Base-by-base conservation (phyloP, 2,888 invertebrate species). In the Cephus runcator region DNA sequence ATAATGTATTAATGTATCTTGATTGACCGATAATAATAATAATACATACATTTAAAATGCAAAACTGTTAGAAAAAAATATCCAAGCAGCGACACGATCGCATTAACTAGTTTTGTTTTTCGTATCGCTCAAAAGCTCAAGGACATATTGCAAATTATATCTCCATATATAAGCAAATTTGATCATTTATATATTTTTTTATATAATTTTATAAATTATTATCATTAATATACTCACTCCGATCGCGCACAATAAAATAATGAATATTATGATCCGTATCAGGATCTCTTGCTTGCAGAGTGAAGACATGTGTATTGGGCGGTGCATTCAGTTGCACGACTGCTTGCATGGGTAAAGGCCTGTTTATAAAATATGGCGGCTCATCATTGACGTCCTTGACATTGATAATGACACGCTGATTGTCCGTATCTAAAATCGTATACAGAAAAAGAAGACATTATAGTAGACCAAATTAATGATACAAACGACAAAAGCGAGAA, bases 371-470 rank as follows among this genome's bases (percentile, higher is more conserved):
- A 92, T 98, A 97, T 0, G 99, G 98, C 1, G 97, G 96, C 92
- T 99, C 99, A 91, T 99, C 99, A 92, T 99, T 99, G 77, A 98
- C 97, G 92, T 99, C 98, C 90, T 97, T 96, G 84, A 99, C 96
- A 92, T 97, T 97, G 90, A 99, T 97, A 85, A 98, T 98, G 77
- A 98, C 97, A 76, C 98, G 95, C 92, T 98, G 97, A 92, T 97
- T 97, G 93, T 98, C 98, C 86, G 98, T 98, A 92, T 97, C 97
- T 98, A 95, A 79, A 95, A 88, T 30, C 15, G 34, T 23, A 31
- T 30, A 71, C 4, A 73, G 69, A 33, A 35, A 34, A 69, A 76
- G 76, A 34, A n/a, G 71, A 71, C 3, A 31, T 71, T 71, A 23
- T 0, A 56, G 23, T 23, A 40, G 4, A 77, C 31, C 6, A 68